phyloP scores from a whole-genome alignment of 64 coral and sea anemone species.

The Montipora cactus region DNA sequence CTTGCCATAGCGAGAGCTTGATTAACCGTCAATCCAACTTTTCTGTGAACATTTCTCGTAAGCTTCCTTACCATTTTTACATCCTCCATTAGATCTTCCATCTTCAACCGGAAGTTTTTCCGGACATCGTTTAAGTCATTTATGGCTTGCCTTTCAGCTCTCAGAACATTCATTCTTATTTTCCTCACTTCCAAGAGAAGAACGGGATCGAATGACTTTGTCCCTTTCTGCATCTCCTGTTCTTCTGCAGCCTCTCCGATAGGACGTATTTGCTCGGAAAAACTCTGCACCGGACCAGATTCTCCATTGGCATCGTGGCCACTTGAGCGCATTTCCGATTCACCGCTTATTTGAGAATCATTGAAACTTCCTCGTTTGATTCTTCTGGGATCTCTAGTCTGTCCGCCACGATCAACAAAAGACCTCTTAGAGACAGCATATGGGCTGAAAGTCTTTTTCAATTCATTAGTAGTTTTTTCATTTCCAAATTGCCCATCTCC shows the following conservation, averaged over 20 bases:
- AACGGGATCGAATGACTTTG: background rate
- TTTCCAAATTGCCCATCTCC: background rate
- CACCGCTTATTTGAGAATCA: background rate
- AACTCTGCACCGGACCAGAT: background rate
- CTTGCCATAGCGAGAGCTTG: constrained; percentile 47
- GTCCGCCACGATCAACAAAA: background rate
- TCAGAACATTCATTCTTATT: constrained; percentile 47
- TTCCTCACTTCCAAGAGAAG: constrained; percentile 25
- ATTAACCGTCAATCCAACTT: constrained; percentile 31
- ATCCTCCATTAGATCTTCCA: constrained; percentile 38
- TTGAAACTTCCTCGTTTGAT: background rate
- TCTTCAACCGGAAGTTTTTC: constrained; percentile 29
- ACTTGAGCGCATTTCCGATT: background rate
- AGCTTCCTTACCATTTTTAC: constrained; percentile 47
- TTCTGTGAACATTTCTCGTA: constrained; percentile 19
- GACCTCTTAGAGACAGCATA: background rate
- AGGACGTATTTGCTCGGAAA: background rate
- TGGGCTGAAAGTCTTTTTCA: background rate
- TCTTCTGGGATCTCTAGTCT: background rate
- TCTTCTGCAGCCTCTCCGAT: background rate
- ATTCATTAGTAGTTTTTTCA: background rate
- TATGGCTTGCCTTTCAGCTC: constrained; percentile 52
- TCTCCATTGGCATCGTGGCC: background rate
- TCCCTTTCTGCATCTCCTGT: background rate
- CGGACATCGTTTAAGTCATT: constrained; percentile 51